phyloP scores from a whole-genome alignment of 2,888 invertebrate genomes.

The Drosophila barbarae region DNA sequence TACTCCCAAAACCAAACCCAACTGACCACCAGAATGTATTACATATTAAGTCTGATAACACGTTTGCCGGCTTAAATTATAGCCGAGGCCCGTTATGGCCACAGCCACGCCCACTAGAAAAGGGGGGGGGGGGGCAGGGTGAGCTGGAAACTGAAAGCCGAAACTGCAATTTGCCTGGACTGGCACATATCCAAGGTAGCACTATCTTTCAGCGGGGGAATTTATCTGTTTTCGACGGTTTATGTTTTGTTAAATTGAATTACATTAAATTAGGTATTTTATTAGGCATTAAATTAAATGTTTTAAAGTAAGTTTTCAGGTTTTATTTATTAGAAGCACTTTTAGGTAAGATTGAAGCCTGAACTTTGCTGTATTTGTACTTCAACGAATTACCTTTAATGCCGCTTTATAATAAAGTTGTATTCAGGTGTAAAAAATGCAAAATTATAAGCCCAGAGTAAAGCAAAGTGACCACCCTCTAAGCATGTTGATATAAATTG shows the following conservation, averaged over 20 bases:
- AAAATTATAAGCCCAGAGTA: slow-evolving; percentile 26
- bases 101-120: slow-evolving; percentile 33
- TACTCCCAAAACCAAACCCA: not conserved
- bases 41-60: slow-evolving; percentile 57
- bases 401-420: slow-evolving; percentile 15
- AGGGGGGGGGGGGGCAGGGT: not conserved
- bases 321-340: not conserved
- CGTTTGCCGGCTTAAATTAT: slow-evolving; percentile 53
- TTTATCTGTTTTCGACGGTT: not conserved
- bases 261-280: not conserved
- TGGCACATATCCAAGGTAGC: slow-evolving; percentile 5
- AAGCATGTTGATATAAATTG: slow-evolving; percentile 31
- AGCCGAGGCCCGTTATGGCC: slow-evolving; percentile 29
- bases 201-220: not conserved
- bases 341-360: not conserved
- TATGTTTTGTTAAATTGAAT: not conserved
- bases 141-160: slow-evolving; percentile 2
- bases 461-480: slow-evolving; percentile 17
- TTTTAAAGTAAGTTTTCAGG: not conserved
- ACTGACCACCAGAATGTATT: slow-evolving; percentile 49
- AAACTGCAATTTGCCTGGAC: slow-evolving; percentile 24
- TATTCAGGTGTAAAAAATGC: slow-evolving; percentile 21
- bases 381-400: not conserved
- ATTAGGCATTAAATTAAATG: not conserved
- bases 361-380: not conserved